phyloP scores from a whole-genome alignment of 1,140 invertebrate species.

The Pseudachorutes palmiensis region DNA sequence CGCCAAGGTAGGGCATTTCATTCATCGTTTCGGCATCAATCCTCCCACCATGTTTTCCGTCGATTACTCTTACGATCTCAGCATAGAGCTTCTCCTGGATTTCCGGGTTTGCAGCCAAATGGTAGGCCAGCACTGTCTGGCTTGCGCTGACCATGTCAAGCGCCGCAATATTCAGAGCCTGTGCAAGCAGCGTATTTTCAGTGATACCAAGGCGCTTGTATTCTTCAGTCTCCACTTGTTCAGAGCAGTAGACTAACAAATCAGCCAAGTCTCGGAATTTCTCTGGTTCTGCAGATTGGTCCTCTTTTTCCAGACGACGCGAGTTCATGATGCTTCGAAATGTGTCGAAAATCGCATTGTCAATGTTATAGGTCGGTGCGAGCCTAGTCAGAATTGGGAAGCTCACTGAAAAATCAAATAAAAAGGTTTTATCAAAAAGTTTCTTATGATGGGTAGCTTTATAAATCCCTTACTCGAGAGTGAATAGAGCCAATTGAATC shows the following conservation, averaged over 20 bases:
- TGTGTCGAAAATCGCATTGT: conserved; percentile 9
- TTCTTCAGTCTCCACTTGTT: conserved; percentile 6
- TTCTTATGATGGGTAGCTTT: neutral
- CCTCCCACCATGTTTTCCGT: conserved; percentile 15
- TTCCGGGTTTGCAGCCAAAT: conserved; percentile 53
- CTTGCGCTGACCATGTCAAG: conserved; percentile 27
- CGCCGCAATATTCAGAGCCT: conserved; percentile 19
- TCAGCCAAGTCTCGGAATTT: conserved; percentile 12
- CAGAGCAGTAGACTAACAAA: conserved; percentile 10
- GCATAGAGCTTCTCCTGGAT: conserved; percentile 36
- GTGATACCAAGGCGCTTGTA: conserved; percentile 15
- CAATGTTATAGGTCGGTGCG: conserved; percentile 14
- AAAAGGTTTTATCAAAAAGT: neutral
- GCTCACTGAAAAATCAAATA: conserved; percentile 10
- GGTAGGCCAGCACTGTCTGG: conserved; percentile 53
- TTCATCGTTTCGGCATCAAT: conserved; percentile 22
- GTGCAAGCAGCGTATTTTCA: conserved; percentile 7
- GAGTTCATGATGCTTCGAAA: conserved; percentile 3
- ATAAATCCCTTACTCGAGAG: conserved; percentile 11
- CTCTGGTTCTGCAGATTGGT: neutral
- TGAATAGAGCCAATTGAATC: conserved; percentile 10
- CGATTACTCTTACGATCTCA: conserved; percentile 4
- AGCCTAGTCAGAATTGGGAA: conserved; percentile 17
- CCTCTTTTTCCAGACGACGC: neutral
- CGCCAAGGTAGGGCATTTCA: conserved; percentile 26